Evolutionary conservation across 2,797 vertebrate genomes (phyloP).

Genomic region (Hyperoplus immaculatus): DNA sequence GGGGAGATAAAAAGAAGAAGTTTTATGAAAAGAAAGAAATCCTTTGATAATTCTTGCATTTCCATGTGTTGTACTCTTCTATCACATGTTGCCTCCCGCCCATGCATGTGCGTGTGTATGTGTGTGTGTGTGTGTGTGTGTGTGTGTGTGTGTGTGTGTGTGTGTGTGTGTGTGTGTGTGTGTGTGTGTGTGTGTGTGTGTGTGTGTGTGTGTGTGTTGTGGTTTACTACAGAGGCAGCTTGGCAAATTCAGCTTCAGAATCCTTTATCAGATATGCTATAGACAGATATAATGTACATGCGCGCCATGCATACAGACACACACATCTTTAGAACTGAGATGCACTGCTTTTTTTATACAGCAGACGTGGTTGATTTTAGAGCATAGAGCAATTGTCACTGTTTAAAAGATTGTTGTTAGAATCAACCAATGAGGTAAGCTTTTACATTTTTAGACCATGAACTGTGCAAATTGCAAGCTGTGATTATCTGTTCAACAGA

Average conservation of each 20-base stretch:
- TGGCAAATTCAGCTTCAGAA: conserved; percentile 49
- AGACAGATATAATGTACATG: not conserved
- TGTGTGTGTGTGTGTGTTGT: conserved; percentile 27
- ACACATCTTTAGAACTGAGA: not conserved
- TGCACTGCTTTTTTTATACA: not conserved
- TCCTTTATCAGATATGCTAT: conserved; percentile 53
- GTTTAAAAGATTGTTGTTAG: not conserved
- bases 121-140: not conserved
- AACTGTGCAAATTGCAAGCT: conserved; percentile 17
- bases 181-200: conserved; percentile 3
- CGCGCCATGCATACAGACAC: not conserved
- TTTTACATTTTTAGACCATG: conserved; percentile 14
- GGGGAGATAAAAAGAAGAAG: conserved; percentile 13
- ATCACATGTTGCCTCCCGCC: conserved; percentile 31
- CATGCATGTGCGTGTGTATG: not conserved
- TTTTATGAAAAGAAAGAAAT: conserved; percentile 35
- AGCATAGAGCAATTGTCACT: not conserved
- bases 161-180: not conserved
- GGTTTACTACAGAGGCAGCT: conserved; percentile 56
- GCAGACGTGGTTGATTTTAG: conserved; percentile 15
- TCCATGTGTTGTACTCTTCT: conserved; percentile 44
- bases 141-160: conserved; percentile 4
- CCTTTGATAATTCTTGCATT: conserved; percentile 52
- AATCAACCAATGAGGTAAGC: not conserved
- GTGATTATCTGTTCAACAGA: conserved; percentile 17